phyloP scores from a whole-genome alignment of 2,113 vertebrate species.

The Odontesthes bonariensis region DNA sequence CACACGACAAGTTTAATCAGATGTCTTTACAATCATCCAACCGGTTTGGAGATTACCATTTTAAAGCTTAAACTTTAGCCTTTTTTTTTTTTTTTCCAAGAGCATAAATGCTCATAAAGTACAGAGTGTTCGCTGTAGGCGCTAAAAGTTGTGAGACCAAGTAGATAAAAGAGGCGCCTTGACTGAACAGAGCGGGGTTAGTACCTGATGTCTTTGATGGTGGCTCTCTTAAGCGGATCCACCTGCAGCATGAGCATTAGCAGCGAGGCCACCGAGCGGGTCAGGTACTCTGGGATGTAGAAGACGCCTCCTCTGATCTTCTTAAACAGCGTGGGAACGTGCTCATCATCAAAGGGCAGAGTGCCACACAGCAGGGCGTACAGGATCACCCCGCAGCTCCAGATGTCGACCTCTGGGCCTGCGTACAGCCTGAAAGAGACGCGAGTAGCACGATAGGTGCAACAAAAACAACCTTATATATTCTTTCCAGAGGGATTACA shows the following conservation, averaged over 20 bases:
- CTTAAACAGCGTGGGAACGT: slow-evolving; percentile 97
- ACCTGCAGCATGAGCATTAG: slow-evolving; percentile 98
- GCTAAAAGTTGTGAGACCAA: not conserved
- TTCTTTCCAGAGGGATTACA: too few relatives aligned
- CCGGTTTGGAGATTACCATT: not conserved
- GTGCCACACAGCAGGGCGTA: slow-evolving; percentile 97
- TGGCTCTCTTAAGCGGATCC: slow-evolving; percentile 96
- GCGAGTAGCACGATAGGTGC: not conserved
- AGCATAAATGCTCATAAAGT: not conserved
- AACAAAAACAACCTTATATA: not conserved
- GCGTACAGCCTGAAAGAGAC: slow-evolving; percentile 88
- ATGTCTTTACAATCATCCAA: too few relatives aligned
- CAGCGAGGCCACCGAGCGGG: slow-evolving; percentile 91
- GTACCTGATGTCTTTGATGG: slow-evolving; percentile 98
- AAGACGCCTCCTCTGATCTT: slow-evolving; percentile 99
- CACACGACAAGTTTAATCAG: too few relatives aligned
- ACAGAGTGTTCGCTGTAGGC: not conserved
- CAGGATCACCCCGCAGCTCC: slow-evolving; percentile 97
- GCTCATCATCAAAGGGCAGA: slow-evolving; percentile 96
- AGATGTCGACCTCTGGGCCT: slow-evolving; percentile 98
- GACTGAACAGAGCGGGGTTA: not conserved
- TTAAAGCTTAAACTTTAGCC: not conserved
- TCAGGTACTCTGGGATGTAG: slow-evolving; percentile 97
- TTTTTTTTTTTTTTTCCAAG: too few relatives aligned
- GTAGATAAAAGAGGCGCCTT: not conserved